phyloP scores from a whole-genome alignment of 2,797 vertebrate genomes.

The Poecilia velifera region DNA sequence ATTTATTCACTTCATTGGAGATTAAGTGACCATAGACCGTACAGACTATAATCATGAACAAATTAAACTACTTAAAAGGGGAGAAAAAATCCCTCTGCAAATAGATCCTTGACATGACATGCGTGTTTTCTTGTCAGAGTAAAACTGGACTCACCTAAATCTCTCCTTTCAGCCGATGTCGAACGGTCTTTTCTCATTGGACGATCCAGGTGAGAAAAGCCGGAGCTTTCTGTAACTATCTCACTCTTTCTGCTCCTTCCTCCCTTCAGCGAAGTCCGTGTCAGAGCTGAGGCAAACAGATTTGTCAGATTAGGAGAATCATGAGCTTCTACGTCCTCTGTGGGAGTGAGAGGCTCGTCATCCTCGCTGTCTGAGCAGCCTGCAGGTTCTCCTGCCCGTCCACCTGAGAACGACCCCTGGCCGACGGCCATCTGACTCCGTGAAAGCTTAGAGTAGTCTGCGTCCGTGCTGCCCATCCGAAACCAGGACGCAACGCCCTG shows the following conservation, averaged over 20 bases:
- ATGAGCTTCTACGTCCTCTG: conserved; percentile 70
- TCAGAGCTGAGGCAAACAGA: conserved; percentile 96
- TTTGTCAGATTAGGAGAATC: conserved; percentile 87
- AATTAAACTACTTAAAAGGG: not conserved
- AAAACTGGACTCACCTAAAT: conserved; percentile 81
- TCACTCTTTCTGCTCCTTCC: conserved; percentile 82
- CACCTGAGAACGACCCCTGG: conserved; percentile 78
- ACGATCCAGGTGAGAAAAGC: conserved; percentile 86
- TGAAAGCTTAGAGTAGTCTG: conserved; percentile 80
- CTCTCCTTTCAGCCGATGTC: conserved; percentile 86
- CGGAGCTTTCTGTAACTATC: conserved; percentile 68
- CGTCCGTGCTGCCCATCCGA: conserved; percentile 77
- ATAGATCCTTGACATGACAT: too few species aligned
- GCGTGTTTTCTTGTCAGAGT: not conserved
- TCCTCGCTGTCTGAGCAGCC: conserved; percentile 84
- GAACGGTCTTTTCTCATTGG: conserved; percentile 87
- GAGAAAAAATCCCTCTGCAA: not conserved
- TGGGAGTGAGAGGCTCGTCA: conserved; percentile 77
- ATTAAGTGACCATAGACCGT: not conserved
- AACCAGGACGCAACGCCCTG: conserved; percentile 82
- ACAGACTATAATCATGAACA: not conserved
- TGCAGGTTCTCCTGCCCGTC: conserved; percentile 66
- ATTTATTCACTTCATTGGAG: not conserved
- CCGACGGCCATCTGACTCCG: conserved; percentile 71
- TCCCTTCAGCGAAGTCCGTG: conserved; percentile 77